phyloP scores from a whole-genome alignment of 2,888 invertebrate genomes.

The Pinctada fucata region DNA sequence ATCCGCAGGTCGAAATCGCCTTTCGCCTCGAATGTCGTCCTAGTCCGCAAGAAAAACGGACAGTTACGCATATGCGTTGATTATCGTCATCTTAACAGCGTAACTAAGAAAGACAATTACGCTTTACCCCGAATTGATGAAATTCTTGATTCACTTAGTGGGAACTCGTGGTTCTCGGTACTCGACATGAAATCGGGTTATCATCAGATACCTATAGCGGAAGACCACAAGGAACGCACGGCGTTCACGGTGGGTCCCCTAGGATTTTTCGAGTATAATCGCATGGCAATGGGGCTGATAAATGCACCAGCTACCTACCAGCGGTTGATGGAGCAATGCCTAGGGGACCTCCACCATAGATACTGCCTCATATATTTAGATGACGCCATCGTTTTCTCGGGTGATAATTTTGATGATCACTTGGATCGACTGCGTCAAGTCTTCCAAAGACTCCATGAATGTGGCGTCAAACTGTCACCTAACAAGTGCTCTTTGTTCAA shows the following conservation, averaged over 20 bases:
- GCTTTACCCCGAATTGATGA: slow-evolving; percentile 28
- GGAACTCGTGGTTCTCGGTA: slow-evolving; percentile 21
- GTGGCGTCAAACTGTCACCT: too few relatives aligned
- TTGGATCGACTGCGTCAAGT: too few relatives aligned
- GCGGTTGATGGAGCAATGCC: too few relatives aligned
- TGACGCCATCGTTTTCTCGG: background rate
- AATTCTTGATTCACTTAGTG: slow-evolving; percentile 11
- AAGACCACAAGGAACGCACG: slow-evolving; percentile 38
- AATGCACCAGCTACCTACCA: slow-evolving; percentile 40
- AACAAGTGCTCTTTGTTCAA: slow-evolving; percentile 37
- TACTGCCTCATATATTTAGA: slow-evolving; percentile 1
- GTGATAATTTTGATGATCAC: too few relatives aligned
- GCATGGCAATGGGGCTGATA: too few relatives aligned
- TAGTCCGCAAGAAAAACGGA: slow-evolving; percentile 28
- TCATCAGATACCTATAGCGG: slow-evolving; percentile 18
- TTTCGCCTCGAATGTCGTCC: slow-evolving; percentile 24
- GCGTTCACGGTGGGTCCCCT: slow-evolving; percentile 50
- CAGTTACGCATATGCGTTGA: slow-evolving; percentile 31
- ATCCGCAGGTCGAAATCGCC: slow-evolving; percentile 25
- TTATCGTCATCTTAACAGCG: slow-evolving; percentile 29
- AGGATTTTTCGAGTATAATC: too few relatives aligned
- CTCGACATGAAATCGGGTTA: slow-evolving; percentile 27
- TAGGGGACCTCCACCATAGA: too few relatives aligned
- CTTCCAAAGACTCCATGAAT: too few relatives aligned
- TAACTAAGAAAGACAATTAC: slow-evolving; percentile 25